A percentile compares a stretch with the other conserved stretches of the same genome.
Conservation (phyloP, 2,888 invertebrate genomes). For the Apotomis capreana region DNA sequence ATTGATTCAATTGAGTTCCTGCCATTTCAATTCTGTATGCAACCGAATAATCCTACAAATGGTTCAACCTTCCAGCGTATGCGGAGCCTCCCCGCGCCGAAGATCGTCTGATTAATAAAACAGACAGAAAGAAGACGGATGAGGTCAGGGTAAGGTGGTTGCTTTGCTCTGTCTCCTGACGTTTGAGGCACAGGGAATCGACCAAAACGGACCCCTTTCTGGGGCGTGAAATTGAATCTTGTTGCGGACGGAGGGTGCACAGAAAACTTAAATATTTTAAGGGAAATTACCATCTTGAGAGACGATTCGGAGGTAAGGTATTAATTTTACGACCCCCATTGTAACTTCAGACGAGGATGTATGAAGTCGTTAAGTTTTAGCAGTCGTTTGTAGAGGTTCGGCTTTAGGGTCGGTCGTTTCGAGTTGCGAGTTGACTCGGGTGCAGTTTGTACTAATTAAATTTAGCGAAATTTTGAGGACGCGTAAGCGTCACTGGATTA, state of each 20-base stretch:
- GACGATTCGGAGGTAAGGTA: constrained; percentile 75
- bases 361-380: constrained; percentile 79
- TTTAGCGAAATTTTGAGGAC: constrained; percentile 64
- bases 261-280: constrained; percentile 82
- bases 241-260: constrained; percentile 77
- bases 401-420: constrained; percentile 55
- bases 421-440: constrained; percentile 55
- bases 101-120: constrained; percentile 49
- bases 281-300: constrained; percentile 75
- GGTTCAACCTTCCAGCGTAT: constrained; percentile 64
- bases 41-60: constrained; percentile 76
- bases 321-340: constrained; percentile 80
- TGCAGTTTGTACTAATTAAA: constrained; percentile 75
- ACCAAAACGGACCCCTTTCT: constrained; percentile 75
- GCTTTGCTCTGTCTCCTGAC: constrained; percentile 73
- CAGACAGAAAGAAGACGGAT: constrained; percentile 50
- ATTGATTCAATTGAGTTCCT: constrained; percentile 77
- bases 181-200: constrained; percentile 74
- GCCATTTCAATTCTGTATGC: constrained; percentile 73
- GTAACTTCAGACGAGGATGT: constrained; percentile 70
- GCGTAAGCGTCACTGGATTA: constrained; percentile 57
- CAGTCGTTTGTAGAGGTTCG: constrained; percentile 70
- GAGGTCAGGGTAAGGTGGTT: constrained; percentile 64
- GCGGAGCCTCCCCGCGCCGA: constrained; percentile 57
- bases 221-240: constrained; percentile 83